Conservation (phyloP, 2,113 vertebrate species). For the Aptenodytes forsteri region DNA sequence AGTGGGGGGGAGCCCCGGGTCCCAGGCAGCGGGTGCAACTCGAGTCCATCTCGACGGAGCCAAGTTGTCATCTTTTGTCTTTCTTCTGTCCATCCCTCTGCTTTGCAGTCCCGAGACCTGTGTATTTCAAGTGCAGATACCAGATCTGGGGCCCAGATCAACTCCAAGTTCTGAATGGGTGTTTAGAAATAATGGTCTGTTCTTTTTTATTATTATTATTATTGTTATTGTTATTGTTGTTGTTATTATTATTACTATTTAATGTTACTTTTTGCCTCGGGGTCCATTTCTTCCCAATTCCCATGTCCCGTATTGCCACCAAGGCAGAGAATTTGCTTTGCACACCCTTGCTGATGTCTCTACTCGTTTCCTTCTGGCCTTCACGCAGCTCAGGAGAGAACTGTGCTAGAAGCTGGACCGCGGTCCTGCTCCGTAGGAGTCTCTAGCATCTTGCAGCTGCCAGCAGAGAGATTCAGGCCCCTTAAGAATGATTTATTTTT, state of each 20-base stretch:
- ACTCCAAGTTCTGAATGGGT: conserved; percentile 46
- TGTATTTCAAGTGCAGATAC: conserved; percentile 1
- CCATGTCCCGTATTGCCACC: neutral
- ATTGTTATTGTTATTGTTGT: neutral
- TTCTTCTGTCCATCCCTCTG: neutral
- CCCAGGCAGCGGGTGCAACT: neutral
- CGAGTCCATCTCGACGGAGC: neutral
- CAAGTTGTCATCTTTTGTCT: neutral
- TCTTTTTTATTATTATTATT: neutral
- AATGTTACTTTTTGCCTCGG: conserved; percentile 50
- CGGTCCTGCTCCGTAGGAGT: neutral
- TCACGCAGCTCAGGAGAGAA: neutral
- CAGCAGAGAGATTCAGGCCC: conserved; percentile 28
- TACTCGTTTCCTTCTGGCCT: neutral
- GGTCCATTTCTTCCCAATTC: conserved; percentile 17
- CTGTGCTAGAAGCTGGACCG: neutral
- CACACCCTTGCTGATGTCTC: conserved; percentile 20
- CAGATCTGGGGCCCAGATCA: conserved; percentile 29
- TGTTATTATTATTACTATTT: conserved; percentile 47
- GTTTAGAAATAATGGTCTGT: conserved; percentile 28
- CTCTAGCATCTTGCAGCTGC: neutral
- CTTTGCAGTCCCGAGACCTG: neutral
- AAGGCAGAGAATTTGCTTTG: conserved; percentile 33
- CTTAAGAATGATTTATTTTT: neutral
- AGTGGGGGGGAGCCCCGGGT: neutral